Evolutionary conservation across 2,888 invertebrate species (phyloP).

Genomic region (Panzeria rudis): DNA sequence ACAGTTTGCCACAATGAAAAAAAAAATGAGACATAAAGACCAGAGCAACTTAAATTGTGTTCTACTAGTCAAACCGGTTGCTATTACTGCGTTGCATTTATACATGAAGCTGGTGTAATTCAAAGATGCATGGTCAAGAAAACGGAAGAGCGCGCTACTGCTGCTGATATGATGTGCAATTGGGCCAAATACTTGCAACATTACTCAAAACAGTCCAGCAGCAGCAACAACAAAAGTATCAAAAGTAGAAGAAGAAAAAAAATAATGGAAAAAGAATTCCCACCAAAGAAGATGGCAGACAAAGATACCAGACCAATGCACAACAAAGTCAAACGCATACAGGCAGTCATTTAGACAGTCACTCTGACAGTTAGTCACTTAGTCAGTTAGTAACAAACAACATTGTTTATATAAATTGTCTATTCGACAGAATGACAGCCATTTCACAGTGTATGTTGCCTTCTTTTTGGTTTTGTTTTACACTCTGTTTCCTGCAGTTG

Average conservation of each 20-base stretch:
- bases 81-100: slow-evolving; percentile 45
- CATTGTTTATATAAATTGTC: slow-evolving; percentile 35
- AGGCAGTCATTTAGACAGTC: slow-evolving; percentile 25
- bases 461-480: slow-evolving; percentile 35
- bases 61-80: slow-evolving; percentile 70
- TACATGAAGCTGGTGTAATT: slow-evolving; percentile 54
- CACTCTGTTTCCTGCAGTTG: slow-evolving; percentile 42
- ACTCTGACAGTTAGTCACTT: slow-evolving; percentile 14
- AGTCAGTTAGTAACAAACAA: slow-evolving; percentile 29
- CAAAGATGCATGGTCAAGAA: slow-evolving; percentile 46
- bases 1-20: slow-evolving; percentile 13
- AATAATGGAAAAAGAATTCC: slow-evolving; percentile 58
- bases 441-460: slow-evolving; percentile 23
- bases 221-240: slow-evolving; percentile 19
- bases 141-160: slow-evolving; percentile 25
- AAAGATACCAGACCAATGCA: slow-evolving; percentile 59
- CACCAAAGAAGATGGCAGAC: slow-evolving; percentile 68
- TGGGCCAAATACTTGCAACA: slow-evolving; percentile 72
- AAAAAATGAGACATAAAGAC: slow-evolving; percentile 45
- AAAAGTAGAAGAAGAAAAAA: slow-evolving; percentile 3
- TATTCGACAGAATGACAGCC: slow-evolving; percentile 8
- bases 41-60: slow-evolving; percentile 65
- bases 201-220: slow-evolving; percentile 65
- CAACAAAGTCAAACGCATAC: slow-evolving; percentile 53
- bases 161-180: slow-evolving; percentile 59